These are phyloP conservation scores for Drosophila lacicola DNA, from an alignment of 2,888 invertebrate species.

Conservation along the genomic window DNA sequence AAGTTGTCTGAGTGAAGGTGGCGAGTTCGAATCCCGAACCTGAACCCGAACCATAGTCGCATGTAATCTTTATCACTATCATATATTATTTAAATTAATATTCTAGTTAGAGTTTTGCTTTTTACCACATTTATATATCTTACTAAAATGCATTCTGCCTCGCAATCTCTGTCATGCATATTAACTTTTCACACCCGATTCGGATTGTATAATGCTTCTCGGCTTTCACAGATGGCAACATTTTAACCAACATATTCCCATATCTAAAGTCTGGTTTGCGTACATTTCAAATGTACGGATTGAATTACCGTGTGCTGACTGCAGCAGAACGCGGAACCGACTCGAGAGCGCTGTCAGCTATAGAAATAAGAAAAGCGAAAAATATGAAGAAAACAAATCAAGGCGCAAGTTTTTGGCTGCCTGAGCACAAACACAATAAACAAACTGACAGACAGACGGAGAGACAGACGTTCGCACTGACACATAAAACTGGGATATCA, in stretches of 20 bases:
- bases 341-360: conserved; percentile 42
- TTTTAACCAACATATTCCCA: conserved; percentile 16
- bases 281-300: conserved; percentile 17
- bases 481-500: conserved; percentile 3
- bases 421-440: conserved; percentile 42
- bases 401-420: conserved; percentile 57
- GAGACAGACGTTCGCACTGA: not conserved
- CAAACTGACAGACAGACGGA: not conserved
- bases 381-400: conserved; percentile 17
- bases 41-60: too few relatives aligned
- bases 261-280: conserved; percentile 16
- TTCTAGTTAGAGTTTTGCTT: too few relatives aligned
- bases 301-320: conserved; percentile 26
- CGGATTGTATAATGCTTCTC: conserved; percentile 8
- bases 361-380: conserved; percentile 23
- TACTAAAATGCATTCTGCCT: not conserved
- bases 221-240: conserved; percentile 13
- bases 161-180: not conserved
- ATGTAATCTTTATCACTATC: too few relatives aligned
- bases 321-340: conserved; percentile 43
- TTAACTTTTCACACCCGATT: not conserved
- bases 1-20: too few relatives aligned
- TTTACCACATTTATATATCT: not conserved
- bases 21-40: too few relatives aligned
- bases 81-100: too few relatives aligned